These are phyloP conservation scores for Bradypodion ventrale DNA, from an alignment of 2,797 vertebrate species.

Conservation along the genomic window DNA sequence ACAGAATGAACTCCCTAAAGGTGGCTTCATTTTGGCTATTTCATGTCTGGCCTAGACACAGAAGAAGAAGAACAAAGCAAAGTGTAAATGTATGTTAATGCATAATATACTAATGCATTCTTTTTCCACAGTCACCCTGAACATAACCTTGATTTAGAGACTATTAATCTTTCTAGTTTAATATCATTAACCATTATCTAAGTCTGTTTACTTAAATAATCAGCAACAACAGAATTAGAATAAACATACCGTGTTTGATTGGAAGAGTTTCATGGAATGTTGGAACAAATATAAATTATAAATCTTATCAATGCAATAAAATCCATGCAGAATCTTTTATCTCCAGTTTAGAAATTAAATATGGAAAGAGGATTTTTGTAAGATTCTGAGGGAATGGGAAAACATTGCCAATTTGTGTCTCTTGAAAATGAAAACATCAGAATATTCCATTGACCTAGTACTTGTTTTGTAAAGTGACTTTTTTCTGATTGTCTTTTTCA, in stretches of 20 bases:
- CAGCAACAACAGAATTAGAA: conserved; percentile 1
- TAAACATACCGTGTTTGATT: conserved; percentile 11
- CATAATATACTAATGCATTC: conserved; percentile 2
- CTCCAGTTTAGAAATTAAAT: conserved; percentile 4
- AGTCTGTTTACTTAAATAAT: conserved; percentile 20
- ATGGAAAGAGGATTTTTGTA: neutral
- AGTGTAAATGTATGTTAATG: neutral
- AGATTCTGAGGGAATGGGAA: neutral
- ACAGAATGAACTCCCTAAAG: too few relatives aligned
- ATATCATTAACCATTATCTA: neutral
- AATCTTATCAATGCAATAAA: conserved; percentile 9
- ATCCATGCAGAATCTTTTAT: neutral
- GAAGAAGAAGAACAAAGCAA: too few relatives aligned
- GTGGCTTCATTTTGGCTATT: too few relatives aligned
- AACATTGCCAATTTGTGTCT: neutral
- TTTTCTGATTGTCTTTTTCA: neutral
- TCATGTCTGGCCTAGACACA: too few relatives aligned
- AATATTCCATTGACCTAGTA: neutral
- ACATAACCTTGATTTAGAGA: neutral
- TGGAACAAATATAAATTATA: neutral
- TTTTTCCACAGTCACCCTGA: neutral
- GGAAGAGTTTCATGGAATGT: conserved; percentile 15
- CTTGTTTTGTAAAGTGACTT: neutral
- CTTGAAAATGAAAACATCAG: neutral
- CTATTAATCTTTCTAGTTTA: conserved; percentile 9